Base-by-base conservation (phyloP, 2,113 vertebrate species). In the Bucco capensis region DNA sequence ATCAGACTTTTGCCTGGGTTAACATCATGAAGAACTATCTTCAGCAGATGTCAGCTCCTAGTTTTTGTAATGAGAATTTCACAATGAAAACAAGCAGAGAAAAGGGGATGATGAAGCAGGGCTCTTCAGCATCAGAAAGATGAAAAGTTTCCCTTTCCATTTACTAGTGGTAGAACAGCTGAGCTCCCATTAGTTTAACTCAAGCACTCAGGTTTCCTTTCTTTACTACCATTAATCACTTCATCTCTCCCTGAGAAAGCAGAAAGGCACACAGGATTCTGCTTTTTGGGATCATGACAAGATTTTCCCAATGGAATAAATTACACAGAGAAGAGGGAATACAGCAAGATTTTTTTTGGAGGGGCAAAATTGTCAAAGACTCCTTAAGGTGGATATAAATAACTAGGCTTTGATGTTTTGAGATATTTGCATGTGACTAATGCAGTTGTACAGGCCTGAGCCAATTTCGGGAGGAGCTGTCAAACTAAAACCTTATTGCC, bases 41-140 rank as follows among this genome's bases (percentile, higher is more conserved):
- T 60, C 81, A 83, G 69, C 80, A 93, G 86, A 78, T 81, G 86
- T 93, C 92, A 94, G 86, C 72, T 62, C 69, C 72, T 80, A 60
- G 65, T 88, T 89, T 62, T 95, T 57, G 40, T 60, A 80, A 86
- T 33, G 76, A 89, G 76, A 86, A 82, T 62, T 91, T 56, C 14
- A 5, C 73, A 86, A 53, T 35, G 50, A 86, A 95, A 94, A 84
- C 73, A 96, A 86, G 76, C 50, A 88, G 65, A 94, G 83, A 91
- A 90, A 91, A 71, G 47, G 61, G 57, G 40, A 90, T 89, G 80
- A 93, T 83, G 76, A 94, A 93, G 65, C 47, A 83, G 76, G 7
- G 51, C 80, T 90, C 69, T 91, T 90, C 88, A 83, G 70, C 24
- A 2, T 53, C 65, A 83, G 57, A 40, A 93, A 94, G 72, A 94